Evolutionary conservation across 2,797 vertebrate genomes (phyloP).

Genomic region (Buphagus erythrorhynchus): DNA sequence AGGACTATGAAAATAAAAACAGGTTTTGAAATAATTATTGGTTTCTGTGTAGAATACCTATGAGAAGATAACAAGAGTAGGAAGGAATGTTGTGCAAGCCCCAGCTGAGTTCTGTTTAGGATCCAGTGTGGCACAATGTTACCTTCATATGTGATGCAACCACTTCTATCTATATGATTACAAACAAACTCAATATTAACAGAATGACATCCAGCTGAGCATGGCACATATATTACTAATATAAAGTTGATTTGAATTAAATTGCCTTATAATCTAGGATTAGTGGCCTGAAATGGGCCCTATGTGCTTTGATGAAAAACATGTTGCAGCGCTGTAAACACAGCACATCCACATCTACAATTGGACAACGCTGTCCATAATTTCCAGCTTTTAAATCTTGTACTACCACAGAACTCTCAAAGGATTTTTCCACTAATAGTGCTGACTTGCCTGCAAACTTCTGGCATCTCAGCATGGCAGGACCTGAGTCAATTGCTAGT

Average conservation of each 20-base stretch:
- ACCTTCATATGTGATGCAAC: neutral
- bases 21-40: neutral
- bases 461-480: neutral
- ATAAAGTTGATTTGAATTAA: neutral
- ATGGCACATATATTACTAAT: neutral
- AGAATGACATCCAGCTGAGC: neutral
- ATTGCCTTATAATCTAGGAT: neutral
- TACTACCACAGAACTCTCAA: neutral
- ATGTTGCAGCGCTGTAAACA: neutral
- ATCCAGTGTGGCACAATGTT: neutral
- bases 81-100: neutral
- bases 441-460: neutral
- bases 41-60: neutral
- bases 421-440: neutral
- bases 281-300: neutral
- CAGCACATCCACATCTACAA: neutral
- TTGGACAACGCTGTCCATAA: neutral
- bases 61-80: neutral
- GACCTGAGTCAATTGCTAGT: neutral
- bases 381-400: neutral
- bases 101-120: neutral
- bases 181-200: neutral
- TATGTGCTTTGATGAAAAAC: neutral
- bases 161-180: neutral
- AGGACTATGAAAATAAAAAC: neutral